Evolutionary conservation across 2,797 vertebrate species (phyloP).

Genomic region (Paguma larvata): DNA sequence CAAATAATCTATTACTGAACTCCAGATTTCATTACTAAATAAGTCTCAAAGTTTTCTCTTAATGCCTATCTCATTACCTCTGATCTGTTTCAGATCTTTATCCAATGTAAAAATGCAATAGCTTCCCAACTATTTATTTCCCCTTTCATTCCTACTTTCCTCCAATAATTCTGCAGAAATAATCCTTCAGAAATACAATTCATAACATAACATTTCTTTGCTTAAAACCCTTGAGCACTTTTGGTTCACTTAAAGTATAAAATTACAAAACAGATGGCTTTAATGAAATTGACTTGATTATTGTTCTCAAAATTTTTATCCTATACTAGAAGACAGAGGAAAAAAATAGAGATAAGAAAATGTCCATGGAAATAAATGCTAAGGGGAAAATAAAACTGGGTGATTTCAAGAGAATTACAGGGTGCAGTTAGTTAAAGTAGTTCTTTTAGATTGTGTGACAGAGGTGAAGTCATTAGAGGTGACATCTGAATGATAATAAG

Average conservation of each 20-base stretch:
- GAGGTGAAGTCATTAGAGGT: not conserved
- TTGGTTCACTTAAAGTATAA: not conserved
- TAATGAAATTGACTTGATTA: not conserved
- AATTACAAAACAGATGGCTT: not conserved
- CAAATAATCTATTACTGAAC: not conserved
- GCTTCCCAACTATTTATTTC: not conserved
- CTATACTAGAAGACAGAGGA: not conserved
- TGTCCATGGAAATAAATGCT: not conserved
- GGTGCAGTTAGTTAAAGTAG: fast-evolving
- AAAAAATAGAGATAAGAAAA: not conserved
- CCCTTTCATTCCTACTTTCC: not conserved
- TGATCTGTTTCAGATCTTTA: not conserved
- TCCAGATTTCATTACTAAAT: conserved; percentile 15
- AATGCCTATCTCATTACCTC: not conserved
- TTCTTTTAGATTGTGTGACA: not conserved
- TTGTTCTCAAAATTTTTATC: not conserved
- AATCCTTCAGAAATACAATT: conserved; percentile 7
- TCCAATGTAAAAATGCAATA: not conserved
- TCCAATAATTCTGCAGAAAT: not conserved
- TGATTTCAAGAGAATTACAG: not conserved
- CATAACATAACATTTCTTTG: not conserved
- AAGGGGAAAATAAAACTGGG: not conserved
- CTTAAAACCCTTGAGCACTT: not conserved
- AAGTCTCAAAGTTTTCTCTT: not conserved
- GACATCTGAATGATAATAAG: not conserved